Evolutionary conservation across 2,888 invertebrate genomes (phyloP), one percentile per base, ranked within the genome.

Genomic region (Hipparchia semele): DNA sequence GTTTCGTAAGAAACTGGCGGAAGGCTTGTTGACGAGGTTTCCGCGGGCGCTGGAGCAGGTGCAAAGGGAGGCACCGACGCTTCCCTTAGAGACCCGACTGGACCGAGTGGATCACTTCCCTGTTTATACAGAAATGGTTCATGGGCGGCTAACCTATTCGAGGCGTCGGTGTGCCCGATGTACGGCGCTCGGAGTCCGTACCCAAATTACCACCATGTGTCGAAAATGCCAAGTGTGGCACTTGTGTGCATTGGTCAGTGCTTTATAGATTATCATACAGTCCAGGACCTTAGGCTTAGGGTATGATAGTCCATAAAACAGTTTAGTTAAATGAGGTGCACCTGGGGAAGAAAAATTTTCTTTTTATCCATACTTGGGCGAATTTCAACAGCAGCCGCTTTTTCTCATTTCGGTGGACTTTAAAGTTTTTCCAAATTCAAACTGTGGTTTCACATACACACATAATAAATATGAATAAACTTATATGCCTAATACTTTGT

Each of bases 151-250:
- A 53, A 53, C 53, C 53, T 53, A 10, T 53, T 53, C 53, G 53
- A 53, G 53, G 53, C 53, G 53, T 10, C 53, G 53, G 53, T 53
- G 53, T 53, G 53, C 53, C 53, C 10, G 53, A 53, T 53, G 53
- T 53, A 10, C 53, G 53, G 53, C 53, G 53, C 12, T 53, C 53
- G 53, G 53, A 53, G 10, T 53, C 53, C 53, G 53, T 9, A 53
- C 53, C 53, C 53, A 53, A 53, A 53, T 53, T 53, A 53, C 53
- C 53, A 53, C 53, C 53, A 53, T 53, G 53, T 53, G 53, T 53
- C 9, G 53, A 10, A 53, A 53, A 53, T 53, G 53, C 10, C 53
- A 53, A 53, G 53, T 53, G 53, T 53, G 53, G 2, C 53, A 53
- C 9, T n/a, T n/a, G n/a, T 53, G 12, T 53, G 53, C 12, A 53